Evolutionary conservation across 1,140 invertebrate genomes (phyloP).

Genomic region (Oscheius sp.): DNA sequence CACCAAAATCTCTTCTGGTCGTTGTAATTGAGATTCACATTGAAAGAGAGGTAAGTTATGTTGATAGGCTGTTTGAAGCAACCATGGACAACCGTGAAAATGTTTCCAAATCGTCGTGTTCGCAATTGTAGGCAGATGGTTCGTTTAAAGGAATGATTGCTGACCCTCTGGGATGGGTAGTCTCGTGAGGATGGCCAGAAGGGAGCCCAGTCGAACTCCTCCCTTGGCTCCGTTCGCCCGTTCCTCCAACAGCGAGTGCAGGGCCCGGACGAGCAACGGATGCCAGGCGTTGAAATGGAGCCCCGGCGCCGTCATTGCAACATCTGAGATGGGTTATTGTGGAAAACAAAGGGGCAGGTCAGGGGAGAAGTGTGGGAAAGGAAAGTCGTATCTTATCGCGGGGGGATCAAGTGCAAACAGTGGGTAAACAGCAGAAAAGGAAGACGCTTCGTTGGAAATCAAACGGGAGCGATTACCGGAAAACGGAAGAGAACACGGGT

Average conservation of each 20-base stretch:
- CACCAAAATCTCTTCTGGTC: too few relatives aligned
- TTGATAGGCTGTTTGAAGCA: too few relatives aligned
- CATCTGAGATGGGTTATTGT: not conserved
- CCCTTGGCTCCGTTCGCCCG: too few relatives aligned
- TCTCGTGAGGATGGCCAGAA: not conserved
- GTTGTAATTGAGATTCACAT: too few relatives aligned
- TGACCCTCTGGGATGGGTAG: not conserved
- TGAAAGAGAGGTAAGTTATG: too few relatives aligned
- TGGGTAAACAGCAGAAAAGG: not conserved
- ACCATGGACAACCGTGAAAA: too few relatives aligned
- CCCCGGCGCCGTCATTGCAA: not conserved
- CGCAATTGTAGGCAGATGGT: too few relatives aligned
- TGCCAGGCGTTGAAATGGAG: not conserved
- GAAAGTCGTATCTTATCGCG: constrained; percentile 3
- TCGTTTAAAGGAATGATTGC: too few relatives aligned
- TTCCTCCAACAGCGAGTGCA: not conserved
- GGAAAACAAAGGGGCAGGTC: not conserved
- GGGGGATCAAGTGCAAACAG: not conserved
- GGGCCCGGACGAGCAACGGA: not conserved
- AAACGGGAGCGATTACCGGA: too few relatives aligned
- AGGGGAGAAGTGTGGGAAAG: not conserved
- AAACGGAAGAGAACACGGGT: too few relatives aligned
- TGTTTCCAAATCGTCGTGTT: too few relatives aligned
- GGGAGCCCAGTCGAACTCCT: not conserved
- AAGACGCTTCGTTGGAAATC: too few relatives aligned